Evolutionary conservation across 2,797 vertebrate genomes (phyloP).

Genomic region (Xenentodon cancila): DNA sequence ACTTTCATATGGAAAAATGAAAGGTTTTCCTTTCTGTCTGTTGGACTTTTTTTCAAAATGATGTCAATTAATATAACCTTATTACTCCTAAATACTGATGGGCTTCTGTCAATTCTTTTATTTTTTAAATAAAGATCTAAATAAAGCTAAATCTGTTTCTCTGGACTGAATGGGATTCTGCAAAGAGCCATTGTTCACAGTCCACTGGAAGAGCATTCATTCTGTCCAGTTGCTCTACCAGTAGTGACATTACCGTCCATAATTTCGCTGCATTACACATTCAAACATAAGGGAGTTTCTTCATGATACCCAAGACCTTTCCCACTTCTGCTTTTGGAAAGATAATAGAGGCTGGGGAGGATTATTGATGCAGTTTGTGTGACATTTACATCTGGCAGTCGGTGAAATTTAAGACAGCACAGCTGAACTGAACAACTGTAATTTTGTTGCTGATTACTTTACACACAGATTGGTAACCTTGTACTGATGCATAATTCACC

Average conservation of each 20-base stretch:
- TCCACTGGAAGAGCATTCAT: background rate
- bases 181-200: background rate
- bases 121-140: too few relatives aligned
- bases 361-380: background rate
- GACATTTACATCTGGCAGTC: background rate
- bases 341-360: slow-evolving; percentile 3
- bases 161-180: background rate
- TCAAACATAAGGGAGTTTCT: too few relatives aligned
- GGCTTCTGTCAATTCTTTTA: too few relatives aligned
- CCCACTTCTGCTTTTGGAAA: slow-evolving; percentile 33
- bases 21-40: too few relatives aligned
- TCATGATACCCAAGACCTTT: slow-evolving; percentile 32
- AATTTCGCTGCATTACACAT: slow-evolving; percentile 69
- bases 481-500: slow-evolving; percentile 8
- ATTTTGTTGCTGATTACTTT: too few relatives aligned
- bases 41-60: too few relatives aligned
- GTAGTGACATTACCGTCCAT: slow-evolving; percentile 60
- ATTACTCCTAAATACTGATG: too few relatives aligned
- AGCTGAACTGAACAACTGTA: too few relatives aligned
- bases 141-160: background rate
- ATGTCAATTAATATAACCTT: too few relatives aligned
- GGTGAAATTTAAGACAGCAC: too few relatives aligned
- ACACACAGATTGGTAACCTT: too few relatives aligned
- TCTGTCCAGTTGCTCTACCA: slow-evolving; percentile 9
- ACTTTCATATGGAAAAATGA: too few relatives aligned